These are phyloP conservation scores for Agapornis canus DNA, from an alignment of 2,797 vertebrate genomes.

Conservation along the genomic window DNA sequence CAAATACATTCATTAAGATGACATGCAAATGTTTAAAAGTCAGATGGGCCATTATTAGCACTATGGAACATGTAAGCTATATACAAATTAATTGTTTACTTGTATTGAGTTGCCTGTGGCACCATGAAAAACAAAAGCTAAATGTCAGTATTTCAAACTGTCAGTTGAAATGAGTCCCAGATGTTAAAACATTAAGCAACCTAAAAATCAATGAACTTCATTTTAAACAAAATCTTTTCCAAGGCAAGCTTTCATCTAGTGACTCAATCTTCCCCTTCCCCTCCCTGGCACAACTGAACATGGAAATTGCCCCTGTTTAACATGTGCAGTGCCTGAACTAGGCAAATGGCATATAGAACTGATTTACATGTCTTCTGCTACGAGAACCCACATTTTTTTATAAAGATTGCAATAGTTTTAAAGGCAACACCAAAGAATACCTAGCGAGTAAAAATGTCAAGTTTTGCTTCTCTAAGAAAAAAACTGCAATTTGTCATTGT, in stretches of 20 bases:
- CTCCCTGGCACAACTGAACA: not conserved
- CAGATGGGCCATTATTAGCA: not conserved
- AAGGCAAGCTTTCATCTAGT: not conserved
- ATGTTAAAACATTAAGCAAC: constrained; percentile 33
- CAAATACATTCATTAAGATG: not conserved
- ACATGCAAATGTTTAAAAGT: not conserved
- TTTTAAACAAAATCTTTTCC: constrained; percentile 14
- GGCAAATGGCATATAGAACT: not conserved
- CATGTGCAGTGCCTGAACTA: not conserved
- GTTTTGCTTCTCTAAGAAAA: not conserved
- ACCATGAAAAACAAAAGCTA: not conserved
- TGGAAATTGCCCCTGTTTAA: not conserved
- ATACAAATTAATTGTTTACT: constrained; percentile 13
- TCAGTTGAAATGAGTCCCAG: constrained; percentile 12
- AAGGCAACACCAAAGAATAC: not conserved
- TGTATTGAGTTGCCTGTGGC: not conserved
- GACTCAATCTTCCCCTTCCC: not conserved
- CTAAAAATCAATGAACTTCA: not conserved
- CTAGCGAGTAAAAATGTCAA: not conserved
- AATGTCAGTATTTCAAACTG: constrained; percentile 12
- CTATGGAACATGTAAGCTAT: not conserved
- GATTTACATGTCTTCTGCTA: not conserved
- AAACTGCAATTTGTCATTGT: not conserved
- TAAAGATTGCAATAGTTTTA: not conserved
- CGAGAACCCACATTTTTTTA: not conserved